Evolutionary conservation across 2,113 vertebrate species (phyloP).

Genomic region (Eclectus roratus): DNA sequence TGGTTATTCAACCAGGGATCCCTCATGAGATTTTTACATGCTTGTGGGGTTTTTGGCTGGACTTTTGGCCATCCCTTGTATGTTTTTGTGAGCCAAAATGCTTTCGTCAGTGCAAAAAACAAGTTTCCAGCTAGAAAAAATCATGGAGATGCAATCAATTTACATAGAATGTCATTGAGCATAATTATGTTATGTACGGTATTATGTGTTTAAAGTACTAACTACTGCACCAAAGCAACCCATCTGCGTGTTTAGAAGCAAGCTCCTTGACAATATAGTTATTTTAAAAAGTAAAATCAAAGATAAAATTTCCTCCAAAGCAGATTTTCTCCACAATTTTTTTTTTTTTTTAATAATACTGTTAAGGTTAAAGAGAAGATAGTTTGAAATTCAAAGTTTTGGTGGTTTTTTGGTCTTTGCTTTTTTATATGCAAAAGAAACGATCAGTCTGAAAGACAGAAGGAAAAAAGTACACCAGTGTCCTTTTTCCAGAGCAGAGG

Average conservation of each 20-base stretch:
- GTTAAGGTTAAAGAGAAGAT: neutral
- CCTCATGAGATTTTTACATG: neutral
- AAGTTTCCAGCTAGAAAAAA: neutral
- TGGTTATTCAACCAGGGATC: neutral
- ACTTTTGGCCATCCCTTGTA: neutral
- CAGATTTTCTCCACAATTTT: accelerated
- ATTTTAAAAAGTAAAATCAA: neutral
- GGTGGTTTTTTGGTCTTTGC: neutral
- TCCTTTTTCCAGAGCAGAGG: neutral
- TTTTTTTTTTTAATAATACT: neutral
- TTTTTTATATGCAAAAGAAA: neutral
- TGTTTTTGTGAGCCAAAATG: neutral
- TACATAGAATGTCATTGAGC: neutral
- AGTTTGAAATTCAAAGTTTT: neutral
- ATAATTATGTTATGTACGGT: neutral
- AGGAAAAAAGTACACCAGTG: accelerated
- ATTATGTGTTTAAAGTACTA: neutral
- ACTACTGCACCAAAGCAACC: neutral
- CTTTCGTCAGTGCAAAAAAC: neutral
- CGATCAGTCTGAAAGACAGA: neutral
- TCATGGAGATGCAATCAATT: neutral
- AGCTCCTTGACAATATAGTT: neutral
- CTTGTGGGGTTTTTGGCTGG: neutral
- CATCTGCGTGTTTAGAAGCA: neutral
- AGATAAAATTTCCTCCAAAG: neutral